Percentiles rank a stretch among this genome's conserved stretches.
These are phyloP conservation scores for Blera fallax DNA, from an alignment of 2,888 invertebrate genomes.

Conservation along the genomic window DNA sequence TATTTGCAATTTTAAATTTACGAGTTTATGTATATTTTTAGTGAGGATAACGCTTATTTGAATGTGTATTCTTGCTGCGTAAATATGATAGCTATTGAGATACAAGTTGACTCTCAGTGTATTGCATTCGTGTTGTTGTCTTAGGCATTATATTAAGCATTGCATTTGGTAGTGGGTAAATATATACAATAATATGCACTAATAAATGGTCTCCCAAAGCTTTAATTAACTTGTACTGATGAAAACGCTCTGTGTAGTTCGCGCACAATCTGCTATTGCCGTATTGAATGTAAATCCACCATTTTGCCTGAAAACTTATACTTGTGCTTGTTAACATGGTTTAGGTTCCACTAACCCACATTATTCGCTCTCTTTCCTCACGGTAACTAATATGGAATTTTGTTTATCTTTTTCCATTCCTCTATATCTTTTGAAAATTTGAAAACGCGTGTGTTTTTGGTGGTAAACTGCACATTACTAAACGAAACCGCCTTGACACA, in stretches of 20 bases:
- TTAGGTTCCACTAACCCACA: slow-evolving; percentile 62
- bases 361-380: slow-evolving; percentile 43
- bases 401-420: slow-evolving; percentile 69
- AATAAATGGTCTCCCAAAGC: slow-evolving; percentile 1
- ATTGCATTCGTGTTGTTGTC: slow-evolving; percentile 16
- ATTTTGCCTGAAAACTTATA: slow-evolving; percentile 9
- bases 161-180: slow-evolving; percentile 21
- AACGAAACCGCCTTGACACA: slow-evolving; percentile 1
- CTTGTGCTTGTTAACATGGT: slow-evolving; percentile 64
- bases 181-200: background rate
- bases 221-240: slow-evolving; percentile 7
- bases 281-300: slow-evolving; percentile 26
- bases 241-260: slow-evolving; percentile 15
- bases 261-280: slow-evolving; percentile 27
- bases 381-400: slow-evolving; percentile 71
- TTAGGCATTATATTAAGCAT: background rate
- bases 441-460: slow-evolving; percentile 26
- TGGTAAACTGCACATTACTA: slow-evolving; percentile 52
- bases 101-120: background rate
- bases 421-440: slow-evolving; percentile 32
- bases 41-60: slow-evolving; percentile 32
- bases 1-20: slow-evolving; percentile 26
- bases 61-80: slow-evolving; percentile 41
- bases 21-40: slow-evolving; percentile 39
- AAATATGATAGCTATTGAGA: background rate